Evolutionary conservation across 2,113 vertebrate genomes (phyloP).

Genomic region (Melanotaenia duboulayi): DNA sequence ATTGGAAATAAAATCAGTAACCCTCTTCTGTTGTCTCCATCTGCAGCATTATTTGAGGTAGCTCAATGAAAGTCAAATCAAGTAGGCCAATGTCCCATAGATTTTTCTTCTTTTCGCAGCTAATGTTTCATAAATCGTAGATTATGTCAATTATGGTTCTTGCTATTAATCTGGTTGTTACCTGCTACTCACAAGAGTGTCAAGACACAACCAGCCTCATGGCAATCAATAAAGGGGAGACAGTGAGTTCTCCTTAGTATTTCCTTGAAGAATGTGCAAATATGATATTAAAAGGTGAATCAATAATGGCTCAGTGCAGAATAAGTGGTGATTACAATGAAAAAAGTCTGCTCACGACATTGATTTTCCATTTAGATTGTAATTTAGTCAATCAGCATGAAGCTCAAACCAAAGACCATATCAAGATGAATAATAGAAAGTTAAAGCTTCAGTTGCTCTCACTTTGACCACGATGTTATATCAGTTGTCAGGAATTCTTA

Average conservation of each 20-base stretch:
- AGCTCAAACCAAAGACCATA: background rate
- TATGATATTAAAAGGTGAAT: constrained; percentile 12
- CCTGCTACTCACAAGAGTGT: background rate
- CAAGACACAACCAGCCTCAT: background rate
- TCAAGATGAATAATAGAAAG: constrained; percentile 26
- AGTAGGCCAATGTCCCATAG: background rate
- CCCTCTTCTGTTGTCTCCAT: background rate
- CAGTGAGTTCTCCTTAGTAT: background rate
- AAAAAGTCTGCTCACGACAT: background rate
- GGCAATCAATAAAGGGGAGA: constrained; percentile 5
- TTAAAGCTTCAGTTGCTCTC: constrained; percentile 10
- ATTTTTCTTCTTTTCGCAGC: background rate
- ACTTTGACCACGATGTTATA: constrained; percentile 22
- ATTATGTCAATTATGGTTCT: background rate
- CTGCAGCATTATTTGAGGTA: background rate
- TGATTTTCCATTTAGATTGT: constrained; percentile 15
- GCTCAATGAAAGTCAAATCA: background rate
- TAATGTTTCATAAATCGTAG: background rate
- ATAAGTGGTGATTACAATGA: constrained; percentile 1
- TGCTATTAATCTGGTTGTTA: background rate
- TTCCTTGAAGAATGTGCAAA: background rate
- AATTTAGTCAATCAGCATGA: constrained; percentile 8
- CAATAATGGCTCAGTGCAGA: constrained; percentile 6
- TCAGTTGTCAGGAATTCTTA: constrained; percentile 37
- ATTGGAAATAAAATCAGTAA: background rate